Evolutionary conservation across 2,113 vertebrate species (phyloP), one percentile per base, ranked within the genome.

Genomic region (Hydrochoerus hydrochaeris): DNA sequence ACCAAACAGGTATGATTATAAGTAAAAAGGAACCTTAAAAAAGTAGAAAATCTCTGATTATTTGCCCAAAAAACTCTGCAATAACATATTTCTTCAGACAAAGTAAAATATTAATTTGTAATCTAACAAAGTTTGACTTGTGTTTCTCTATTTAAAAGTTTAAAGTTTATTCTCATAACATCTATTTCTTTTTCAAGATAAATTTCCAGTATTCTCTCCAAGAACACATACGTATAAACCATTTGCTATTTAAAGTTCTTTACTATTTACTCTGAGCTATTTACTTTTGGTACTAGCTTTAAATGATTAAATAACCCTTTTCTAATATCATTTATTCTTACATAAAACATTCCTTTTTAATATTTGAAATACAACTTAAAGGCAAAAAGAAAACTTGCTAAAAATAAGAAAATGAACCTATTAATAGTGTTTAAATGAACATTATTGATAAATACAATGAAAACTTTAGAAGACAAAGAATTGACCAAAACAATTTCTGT

Each of bases 171-270:
- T 93, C 95, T 78, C 60, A 93, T 63, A 95, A 90, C 67, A 83
- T 63, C 28, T 32, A 60, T 65, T 80, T 82, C 54, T 85, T 91
- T 69, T 44, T 52, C 35, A 75, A 93, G 24, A 77, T 86, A 86
- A 94, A 96, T 65, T 94, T 54, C 38, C 52, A 92, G 26, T 44
- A 63, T 62, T 26, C 7, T 52, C 52, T 57, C 41, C 17, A 49
- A 22, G 16, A 71, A 58, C 3, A 75, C 22, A 87, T 3, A 65
- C 10, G 14, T 16, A 91, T 65, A 62, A 13, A 67, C 88, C 89
- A 94, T 77, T 95, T 96, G 75, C 44, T 71, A 83, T 63, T 54
- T 94, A 95, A 92, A 80, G 16, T 80, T 35, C 17, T 54, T 52
- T 80, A 19, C 46, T 80, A 54, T 54, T 80, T 54, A 80, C 49